A percentile compares a stretch with the other conserved stretches of the same genome.
Conservation (phyloP, 2,888 invertebrate genomes). For the Lutraria lutraria region DNA sequence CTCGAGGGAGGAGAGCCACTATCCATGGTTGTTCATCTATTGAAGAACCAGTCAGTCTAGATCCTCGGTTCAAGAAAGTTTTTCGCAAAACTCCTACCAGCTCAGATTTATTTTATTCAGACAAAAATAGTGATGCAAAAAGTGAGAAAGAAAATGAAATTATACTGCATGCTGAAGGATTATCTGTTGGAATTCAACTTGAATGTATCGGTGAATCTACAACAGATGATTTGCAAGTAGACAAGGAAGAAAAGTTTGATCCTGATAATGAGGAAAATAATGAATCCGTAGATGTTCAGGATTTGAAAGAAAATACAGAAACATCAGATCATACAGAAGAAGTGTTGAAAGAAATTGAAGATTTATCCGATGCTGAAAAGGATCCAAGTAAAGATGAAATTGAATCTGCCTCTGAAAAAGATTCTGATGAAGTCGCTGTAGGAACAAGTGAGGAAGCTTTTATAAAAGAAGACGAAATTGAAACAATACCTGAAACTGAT, state of each 20-base stretch:
- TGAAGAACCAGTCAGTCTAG: constrained; percentile 12
- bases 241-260: neutral
- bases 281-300: neutral
- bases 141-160: constrained; percentile 4
- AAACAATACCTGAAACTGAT: neutral
- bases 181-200: neutral
- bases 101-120: neutral
- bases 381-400: neutral
- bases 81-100: neutral
- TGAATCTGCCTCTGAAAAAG: neutral
- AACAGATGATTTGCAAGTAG: neutral
- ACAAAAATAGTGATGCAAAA: neutral
- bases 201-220: neutral
- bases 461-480: neutral
- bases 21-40: neutral
- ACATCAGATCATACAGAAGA: neutral
- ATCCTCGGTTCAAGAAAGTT: neutral
- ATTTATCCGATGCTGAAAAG: neutral
- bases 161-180: neutral
- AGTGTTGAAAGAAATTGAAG: neutral
- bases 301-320: neutral
- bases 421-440: neutral
- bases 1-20: neutral
- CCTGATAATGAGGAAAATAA: neutral
- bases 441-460: too few relatives aligned